A percentile compares a stretch with the other conserved stretches of the same genome.
These are phyloP conservation scores for Colistium nudipinnis DNA, from an alignment of 2,113 vertebrate genomes.

Conservation along the genomic window DNA sequence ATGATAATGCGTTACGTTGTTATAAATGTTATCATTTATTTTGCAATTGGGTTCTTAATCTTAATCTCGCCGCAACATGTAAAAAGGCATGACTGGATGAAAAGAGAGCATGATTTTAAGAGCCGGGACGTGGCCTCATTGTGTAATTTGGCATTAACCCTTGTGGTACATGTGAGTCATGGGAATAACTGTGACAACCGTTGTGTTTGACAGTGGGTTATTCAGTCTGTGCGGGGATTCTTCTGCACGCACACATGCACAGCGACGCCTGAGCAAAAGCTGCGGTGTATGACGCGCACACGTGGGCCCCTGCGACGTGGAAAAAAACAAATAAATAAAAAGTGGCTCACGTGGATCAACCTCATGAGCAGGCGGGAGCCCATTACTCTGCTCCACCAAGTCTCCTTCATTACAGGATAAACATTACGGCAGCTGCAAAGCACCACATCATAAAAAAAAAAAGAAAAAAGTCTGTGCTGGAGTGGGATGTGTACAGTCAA, in stretches of 20 bases:
- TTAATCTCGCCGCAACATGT: not conserved
- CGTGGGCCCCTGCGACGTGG: constrained; percentile 11
- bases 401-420: constrained; percentile 9
- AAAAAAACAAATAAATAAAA: constrained; percentile 44
- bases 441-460: constrained; percentile 2
- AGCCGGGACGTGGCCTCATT: constrained; percentile 17
- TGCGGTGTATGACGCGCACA: constrained; percentile 35
- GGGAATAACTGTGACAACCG: constrained; percentile 22
- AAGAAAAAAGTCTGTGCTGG: not conserved
- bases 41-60: not conserved
- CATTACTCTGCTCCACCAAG: not conserved
- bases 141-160: constrained; percentile 50
- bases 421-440: constrained; percentile 31
- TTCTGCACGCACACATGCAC: not conserved
- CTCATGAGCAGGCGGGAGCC: not conserved
- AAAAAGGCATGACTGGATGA: constrained; percentile 16
- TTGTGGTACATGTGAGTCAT: constrained; percentile 25
- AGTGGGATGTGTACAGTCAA: not conserved
- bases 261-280: constrained; percentile 45
- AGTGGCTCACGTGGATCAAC: constrained; percentile 25
- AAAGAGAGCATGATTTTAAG: not conserved
- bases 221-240: not conserved
- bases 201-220: constrained; percentile 26
- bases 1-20: constrained; percentile 10
- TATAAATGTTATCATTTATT: not conserved